A percentile compares a stretch with the other conserved stretches of the same genome.
These are phyloP conservation scores for Ancistrus triradiatus DNA, from an alignment of 2,113 vertebrate species.

Conservation along the genomic window DNA sequence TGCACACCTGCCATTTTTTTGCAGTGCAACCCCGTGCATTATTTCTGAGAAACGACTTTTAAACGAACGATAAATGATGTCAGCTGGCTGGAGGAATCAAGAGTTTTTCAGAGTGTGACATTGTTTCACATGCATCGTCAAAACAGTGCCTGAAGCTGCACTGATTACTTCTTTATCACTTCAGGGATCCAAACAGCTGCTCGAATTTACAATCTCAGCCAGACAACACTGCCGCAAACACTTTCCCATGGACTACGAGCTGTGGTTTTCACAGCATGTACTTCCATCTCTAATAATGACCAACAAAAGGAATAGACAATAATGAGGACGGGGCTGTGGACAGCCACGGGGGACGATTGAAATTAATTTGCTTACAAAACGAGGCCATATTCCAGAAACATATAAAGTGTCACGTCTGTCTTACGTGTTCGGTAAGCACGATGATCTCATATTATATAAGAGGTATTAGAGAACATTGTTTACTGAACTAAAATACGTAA, in stretches of 20 bases:
- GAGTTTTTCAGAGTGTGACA: conserved; percentile 9
- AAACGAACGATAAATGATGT: conserved; percentile 11
- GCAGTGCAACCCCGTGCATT: too few species aligned
- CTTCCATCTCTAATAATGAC: too few species aligned
- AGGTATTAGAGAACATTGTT: too few species aligned
- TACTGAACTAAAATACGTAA: too few species aligned
- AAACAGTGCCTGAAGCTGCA: conserved; percentile 9
- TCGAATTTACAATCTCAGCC: conserved; percentile 11
- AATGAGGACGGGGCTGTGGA: too few species aligned
- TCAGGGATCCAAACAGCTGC: conserved; percentile 21
- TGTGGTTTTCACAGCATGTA: conserved; percentile 9
- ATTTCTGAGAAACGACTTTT: conserved; percentile 3
- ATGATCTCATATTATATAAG: too few species aligned
- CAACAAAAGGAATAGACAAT: too few species aligned
- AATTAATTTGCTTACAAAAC: too few species aligned
- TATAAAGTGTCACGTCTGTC: too few species aligned
- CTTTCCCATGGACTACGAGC: background rate
- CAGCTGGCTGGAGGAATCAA: background rate
- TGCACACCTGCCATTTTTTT: background rate
- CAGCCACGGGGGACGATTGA: too few species aligned
- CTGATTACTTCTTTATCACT: conserved; percentile 35
- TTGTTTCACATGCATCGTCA: conserved; percentile 19
- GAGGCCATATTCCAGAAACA: too few species aligned
- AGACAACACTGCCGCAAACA: conserved; percentile 4
- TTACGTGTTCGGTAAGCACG: too few species aligned